These are phyloP conservation scores for Salticus scenicus DNA, from an alignment of 2,888 invertebrate genomes.

Conservation along the genomic window DNA sequence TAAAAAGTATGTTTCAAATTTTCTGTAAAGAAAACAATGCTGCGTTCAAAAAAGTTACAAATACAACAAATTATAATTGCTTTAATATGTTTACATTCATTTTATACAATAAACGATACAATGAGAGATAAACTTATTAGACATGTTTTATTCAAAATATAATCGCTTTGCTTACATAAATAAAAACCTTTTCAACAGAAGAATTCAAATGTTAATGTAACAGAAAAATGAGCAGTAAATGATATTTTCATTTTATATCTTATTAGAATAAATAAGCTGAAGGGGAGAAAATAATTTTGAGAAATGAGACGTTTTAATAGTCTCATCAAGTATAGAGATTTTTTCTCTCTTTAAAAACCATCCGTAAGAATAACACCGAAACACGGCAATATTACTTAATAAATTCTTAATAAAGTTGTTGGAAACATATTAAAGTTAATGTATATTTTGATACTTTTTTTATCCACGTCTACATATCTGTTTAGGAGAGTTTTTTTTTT, in stretches of 20 bases:
- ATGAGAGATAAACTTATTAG: neutral
- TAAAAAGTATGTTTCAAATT: too few relatives aligned
- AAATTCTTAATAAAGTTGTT: slow-evolving; percentile 6
- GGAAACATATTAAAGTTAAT: slow-evolving; percentile 3
- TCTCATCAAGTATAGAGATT: neutral
- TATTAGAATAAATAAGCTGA: neutral
- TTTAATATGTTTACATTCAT: neutral
- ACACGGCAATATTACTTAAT: neutral
- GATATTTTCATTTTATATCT: slow-evolving; percentile 4
- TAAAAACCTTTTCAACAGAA: neutral
- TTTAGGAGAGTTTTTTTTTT: neutral
- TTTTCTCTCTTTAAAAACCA: neutral
- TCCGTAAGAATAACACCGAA: slow-evolving; percentile 13
- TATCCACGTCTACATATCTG: neutral
- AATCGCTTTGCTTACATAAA: neutral
- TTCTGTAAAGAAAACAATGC: too few relatives aligned
- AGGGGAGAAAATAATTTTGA: neutral
- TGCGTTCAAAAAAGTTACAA: too few relatives aligned
- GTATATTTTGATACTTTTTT: slow-evolving; percentile 5
- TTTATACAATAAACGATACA: neutral
- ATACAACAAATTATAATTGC: too few relatives aligned
- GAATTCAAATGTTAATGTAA: neutral
- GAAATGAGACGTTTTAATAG: neutral
- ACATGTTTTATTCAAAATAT: neutral
- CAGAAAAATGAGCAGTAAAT: neutral